Conservation (phyloP, 2,888 invertebrate species). For the Zele albiditarsus region DNA sequence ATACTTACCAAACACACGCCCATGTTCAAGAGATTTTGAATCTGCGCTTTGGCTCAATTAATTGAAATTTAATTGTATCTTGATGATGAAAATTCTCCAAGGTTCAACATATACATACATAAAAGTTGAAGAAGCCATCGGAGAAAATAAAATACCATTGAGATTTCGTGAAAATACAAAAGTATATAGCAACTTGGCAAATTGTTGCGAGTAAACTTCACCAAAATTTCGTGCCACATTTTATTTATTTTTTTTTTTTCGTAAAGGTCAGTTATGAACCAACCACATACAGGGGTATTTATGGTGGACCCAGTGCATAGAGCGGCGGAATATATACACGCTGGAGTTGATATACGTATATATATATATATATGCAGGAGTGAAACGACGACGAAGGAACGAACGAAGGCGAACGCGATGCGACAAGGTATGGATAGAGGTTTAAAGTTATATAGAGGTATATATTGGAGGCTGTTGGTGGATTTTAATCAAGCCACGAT, state of each 20-base stretch:
- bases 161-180: too few relatives aligned
- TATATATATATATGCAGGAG: background rate
- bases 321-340: background rate
- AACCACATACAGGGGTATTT: background rate
- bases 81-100: conserved; percentile 50
- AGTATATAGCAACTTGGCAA: too few relatives aligned
- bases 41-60: conserved; percentile 58
- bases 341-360: background rate
- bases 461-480: conserved; percentile 64
- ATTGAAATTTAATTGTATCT: conserved; percentile 69
- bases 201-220: too few relatives aligned
- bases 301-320: background rate
- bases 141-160: too few relatives aligned
- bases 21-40: conserved; percentile 6
- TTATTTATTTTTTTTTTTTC: too few relatives aligned
- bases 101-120: conserved; percentile 12
- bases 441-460: conserved; percentile 63
- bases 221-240: too few relatives aligned
- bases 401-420: conserved; percentile 26
- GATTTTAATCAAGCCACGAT: conserved; percentile 72
- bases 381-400: conserved; percentile 9
- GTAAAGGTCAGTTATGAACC: background rate
- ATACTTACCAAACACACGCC: conserved; percentile 54
- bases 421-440: conserved; percentile 63
- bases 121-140: conserved; percentile 12